Conservation (phyloP, 1,140 invertebrate genomes). For the Drosophila athabasca region DNA sequence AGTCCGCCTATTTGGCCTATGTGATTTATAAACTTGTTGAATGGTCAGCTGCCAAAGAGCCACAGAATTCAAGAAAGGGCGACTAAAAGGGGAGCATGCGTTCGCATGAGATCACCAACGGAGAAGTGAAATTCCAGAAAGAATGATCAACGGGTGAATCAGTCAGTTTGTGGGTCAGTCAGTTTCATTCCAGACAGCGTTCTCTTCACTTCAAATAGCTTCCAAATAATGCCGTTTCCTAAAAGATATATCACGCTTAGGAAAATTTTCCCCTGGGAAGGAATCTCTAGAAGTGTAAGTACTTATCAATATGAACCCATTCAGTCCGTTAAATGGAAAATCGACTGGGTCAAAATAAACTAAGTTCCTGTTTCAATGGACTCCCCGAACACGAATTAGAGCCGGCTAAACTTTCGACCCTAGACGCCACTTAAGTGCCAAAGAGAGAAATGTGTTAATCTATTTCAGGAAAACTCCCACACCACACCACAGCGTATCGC, state of each 20-base stretch:
- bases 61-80: not conserved
- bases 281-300: no score
- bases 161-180: no score
- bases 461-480: not conserved
- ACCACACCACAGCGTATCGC: not conserved
- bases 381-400: constrained; percentile 37
- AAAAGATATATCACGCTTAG: no score
- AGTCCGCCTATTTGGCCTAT: not conserved
- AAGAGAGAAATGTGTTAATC: constrained; percentile 23
- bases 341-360: not conserved
- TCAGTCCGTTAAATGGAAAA: no score
- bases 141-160: no score
- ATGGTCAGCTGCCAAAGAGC: not conserved
- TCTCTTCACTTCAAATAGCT: no score
- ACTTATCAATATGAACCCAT: no score
- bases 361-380: not conserved
- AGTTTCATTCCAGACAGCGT: no score
- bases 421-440: constrained; percentile 16
- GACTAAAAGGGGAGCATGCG: not conserved
- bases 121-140: no score
- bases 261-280: no score
- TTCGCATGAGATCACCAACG: no score
- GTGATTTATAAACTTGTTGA: constrained; percentile 71
- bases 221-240: no score
- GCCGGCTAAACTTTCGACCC: not conserved